Percentiles rank a stretch among this genome's conserved stretches.
These are phyloP conservation scores for Proteles cristata DNA, from an alignment of 2,113 vertebrate genomes.

Conservation along the genomic window DNA sequence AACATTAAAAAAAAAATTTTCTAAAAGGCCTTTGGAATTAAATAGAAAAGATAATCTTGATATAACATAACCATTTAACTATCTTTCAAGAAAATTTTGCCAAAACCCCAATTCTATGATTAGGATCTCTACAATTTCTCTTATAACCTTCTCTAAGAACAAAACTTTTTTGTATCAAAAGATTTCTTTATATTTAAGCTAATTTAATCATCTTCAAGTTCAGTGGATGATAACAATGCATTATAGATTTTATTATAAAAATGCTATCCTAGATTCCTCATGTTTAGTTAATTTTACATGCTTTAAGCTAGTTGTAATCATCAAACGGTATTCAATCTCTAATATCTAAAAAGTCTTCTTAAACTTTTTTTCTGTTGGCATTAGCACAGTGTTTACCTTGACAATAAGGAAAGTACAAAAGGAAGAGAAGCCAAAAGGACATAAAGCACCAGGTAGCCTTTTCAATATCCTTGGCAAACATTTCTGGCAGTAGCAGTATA, in stretches of 20 bases:
- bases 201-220: slow-evolving; percentile 43
- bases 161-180: neutral
- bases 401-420: slow-evolving; percentile 31
- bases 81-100: neutral
- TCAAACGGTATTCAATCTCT: neutral
- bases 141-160: neutral
- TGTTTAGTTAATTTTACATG: slow-evolving; percentile 26
- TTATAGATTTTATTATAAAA: neutral
- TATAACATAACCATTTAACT: neutral
- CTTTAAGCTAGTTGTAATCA: slow-evolving; percentile 33
- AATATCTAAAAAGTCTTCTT: slow-evolving; percentile 34
- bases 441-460: slow-evolving; percentile 65
- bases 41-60: neutral
- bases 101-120: neutral
- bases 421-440: slow-evolving; percentile 51
- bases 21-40: neutral
- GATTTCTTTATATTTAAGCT: neutral
- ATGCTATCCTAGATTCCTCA: neutral
- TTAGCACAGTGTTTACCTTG: slow-evolving; percentile 60
- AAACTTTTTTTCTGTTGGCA: slow-evolving; percentile 51
- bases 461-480: slow-evolving; percentile 67
- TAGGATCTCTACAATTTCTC: neutral
- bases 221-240: neutral
- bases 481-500: slow-evolving; percentile 52
- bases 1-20: no score